Conservation (phyloP, 2,888 invertebrate genomes). For the Emmelina monodactyla region DNA sequence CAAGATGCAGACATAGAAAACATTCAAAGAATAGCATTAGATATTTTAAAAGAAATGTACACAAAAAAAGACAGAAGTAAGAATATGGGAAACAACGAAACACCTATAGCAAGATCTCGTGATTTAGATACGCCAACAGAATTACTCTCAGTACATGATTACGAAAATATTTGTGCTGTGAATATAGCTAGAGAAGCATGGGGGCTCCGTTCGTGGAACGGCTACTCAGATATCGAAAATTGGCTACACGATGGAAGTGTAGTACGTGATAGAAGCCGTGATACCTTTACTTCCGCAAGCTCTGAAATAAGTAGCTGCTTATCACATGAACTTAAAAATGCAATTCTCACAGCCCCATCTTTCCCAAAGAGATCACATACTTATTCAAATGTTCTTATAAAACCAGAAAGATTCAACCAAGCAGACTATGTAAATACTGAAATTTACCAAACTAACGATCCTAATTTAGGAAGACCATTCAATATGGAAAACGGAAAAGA, state of each 20-base stretch:
- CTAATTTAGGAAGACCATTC: constrained; percentile 65
- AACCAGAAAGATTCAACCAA: constrained; percentile 45
- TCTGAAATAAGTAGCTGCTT: constrained; percentile 63
- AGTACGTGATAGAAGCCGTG: constrained; percentile 64
- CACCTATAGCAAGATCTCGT: constrained; percentile 44
- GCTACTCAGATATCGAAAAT: constrained; percentile 71
- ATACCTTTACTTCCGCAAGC: constrained; percentile 65
- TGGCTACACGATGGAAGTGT: constrained; percentile 70
- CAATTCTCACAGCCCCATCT: constrained; percentile 47
- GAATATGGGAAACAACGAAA: constrained; percentile 31
- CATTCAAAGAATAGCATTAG: constrained; percentile 60
- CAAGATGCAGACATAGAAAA: constrained; percentile 63
- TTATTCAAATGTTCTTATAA: constrained; percentile 55
- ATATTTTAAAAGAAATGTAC: constrained; percentile 62
- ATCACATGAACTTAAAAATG: constrained; percentile 52
- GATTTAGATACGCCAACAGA: constrained; percentile 64
- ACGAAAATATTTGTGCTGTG: constrained; percentile 71
- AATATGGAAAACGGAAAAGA: constrained; percentile 59
- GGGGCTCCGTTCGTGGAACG: constrained; percentile 72
- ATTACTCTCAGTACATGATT: constrained; percentile 69
- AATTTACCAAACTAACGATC: constrained; percentile 52
- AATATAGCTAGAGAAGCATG: constrained; percentile 71
- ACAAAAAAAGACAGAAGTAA: constrained; percentile 54
- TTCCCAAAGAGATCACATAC: constrained; percentile 51
- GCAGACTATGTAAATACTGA: constrained; percentile 64